Conservation (phyloP, 2,797 vertebrate genomes). For the Menidia menidia region DNA sequence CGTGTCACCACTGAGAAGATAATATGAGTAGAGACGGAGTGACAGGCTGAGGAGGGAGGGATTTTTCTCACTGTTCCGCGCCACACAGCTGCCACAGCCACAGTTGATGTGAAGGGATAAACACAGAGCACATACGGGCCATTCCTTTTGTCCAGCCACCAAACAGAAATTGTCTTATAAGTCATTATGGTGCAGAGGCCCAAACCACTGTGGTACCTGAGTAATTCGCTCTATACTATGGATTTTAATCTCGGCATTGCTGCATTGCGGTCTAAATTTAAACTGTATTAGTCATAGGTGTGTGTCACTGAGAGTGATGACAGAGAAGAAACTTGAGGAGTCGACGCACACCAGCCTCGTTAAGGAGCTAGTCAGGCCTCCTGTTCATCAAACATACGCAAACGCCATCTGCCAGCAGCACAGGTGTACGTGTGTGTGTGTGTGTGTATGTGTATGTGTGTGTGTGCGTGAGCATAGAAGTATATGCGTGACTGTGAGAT, state of each 20-base stretch:
- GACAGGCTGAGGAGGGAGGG: constrained; percentile 21
- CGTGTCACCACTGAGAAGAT: constrained; percentile 20
- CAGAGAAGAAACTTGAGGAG: constrained; percentile 61
- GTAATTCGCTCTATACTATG: constrained; percentile 31
- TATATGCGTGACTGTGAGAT: constrained; percentile 29
- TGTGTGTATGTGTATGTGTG: constrained; percentile 17
- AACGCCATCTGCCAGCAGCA: constrained; percentile 67
- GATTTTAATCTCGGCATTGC: constrained; percentile 48
- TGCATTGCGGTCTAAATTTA: constrained; percentile 67
- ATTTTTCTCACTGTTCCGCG: constrained; percentile 25
- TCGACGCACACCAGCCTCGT: constrained; percentile 70
- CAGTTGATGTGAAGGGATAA: constrained; percentile 4
- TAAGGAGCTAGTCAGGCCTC: constrained; percentile 68
- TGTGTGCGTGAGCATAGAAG: background rate
- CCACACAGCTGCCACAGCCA: background rate
- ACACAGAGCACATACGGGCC: constrained; percentile 3
- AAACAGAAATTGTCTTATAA: constrained; percentile 31
- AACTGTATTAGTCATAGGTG: constrained; percentile 48
- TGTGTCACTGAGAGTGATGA: constrained; percentile 60
- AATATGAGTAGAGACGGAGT: constrained; percentile 25
- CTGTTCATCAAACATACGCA: constrained; percentile 71
- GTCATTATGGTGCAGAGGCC: constrained; percentile 19
- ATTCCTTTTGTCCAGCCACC: constrained; percentile 11
- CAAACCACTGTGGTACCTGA: constrained; percentile 34
- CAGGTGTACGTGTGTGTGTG: constrained; percentile 51